Evolutionary conservation across 2,888 invertebrate genomes (phyloP), one percentile per base, ranked within the genome.

Genomic region (Cerastis rubricosa): DNA sequence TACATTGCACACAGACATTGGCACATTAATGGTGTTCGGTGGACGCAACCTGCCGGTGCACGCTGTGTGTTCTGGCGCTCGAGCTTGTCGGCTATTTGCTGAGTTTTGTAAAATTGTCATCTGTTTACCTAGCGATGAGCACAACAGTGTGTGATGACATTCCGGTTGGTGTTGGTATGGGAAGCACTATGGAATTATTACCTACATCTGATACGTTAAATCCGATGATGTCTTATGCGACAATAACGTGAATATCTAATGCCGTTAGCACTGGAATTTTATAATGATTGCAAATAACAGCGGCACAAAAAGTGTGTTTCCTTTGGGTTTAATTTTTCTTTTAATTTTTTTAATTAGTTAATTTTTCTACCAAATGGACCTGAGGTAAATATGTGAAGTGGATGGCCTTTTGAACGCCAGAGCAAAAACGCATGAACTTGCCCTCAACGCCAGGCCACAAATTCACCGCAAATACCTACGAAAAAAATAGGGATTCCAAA

Each of bases 1-100:
- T 19, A 83, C 77, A 82, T 79, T 79, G 83, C 83, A 64, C 67
- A 76, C 67, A 54, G 40, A 57, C 57, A 68, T 83, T 76, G 83
- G 35, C 83, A 82, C 57, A 82, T 63, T 45, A 74, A 35, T 43
- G 29, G 45, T 12, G 61, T 29, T 25, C 67, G 63, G 14, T 25
- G 45, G n/a, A 35, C 67, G 67, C 83, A 82, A 82, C 25, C 22
- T 7, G 65, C 63, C 49, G 51, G 51, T 1, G 51, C 25, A 14
- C 19, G 14, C 4, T 35, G 61, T 61, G 59, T 35, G 29, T 61
- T 9, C 29, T n/a, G 57, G 57, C 25, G 75, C 22, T 25, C 25
- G 40, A 73, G 43, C 54, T 74, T 45, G 14, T 29, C 54, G n/a
- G 22, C n/a, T 75, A 17, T 74, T 74, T 65, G 49, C 81, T 35